phyloP scores from a whole-genome alignment of 35 echinoderm and acorn worm genomes.

The Eucidaris tribuloides region DNA sequence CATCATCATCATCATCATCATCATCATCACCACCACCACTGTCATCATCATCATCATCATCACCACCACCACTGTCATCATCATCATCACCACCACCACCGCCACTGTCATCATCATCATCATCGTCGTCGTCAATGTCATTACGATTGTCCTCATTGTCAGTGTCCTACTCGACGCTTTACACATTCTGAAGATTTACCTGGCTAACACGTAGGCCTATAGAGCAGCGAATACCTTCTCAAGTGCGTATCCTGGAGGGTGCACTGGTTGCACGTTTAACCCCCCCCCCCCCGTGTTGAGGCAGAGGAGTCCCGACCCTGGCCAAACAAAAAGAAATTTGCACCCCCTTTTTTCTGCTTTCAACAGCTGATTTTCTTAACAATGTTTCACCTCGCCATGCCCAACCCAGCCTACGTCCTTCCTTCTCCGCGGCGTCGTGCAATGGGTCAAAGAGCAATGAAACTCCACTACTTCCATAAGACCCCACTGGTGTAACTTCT shows the following conservation, averaged over 20 bases:
- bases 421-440: too few species aligned
- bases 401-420: too few species aligned
- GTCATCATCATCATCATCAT: conserved; percentile 16
- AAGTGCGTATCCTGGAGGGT: not conserved
- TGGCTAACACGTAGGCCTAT: not conserved
- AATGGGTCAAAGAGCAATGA: too few species aligned
- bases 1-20: conserved; percentile 20
- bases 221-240: not conserved
- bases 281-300: too few species aligned
- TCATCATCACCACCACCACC: not conserved
- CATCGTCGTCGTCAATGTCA: not conserved
- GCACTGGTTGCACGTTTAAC: not conserved
- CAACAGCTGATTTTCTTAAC: too few species aligned
- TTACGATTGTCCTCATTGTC: not conserved
- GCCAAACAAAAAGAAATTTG: too few species aligned
- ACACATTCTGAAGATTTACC: not conserved
- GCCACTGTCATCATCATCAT: not conserved
- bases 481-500: too few species aligned
- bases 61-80: not conserved
- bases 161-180: not conserved
- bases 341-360: too few species aligned
- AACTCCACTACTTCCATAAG: too few species aligned
- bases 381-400: not conserved
- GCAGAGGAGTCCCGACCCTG: too few species aligned
- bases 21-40: conserved; percentile 19